Evolutionary conservation across 2,113 vertebrate species (phyloP).

Genomic region (Gymnobelideus leadbeateri): DNA sequence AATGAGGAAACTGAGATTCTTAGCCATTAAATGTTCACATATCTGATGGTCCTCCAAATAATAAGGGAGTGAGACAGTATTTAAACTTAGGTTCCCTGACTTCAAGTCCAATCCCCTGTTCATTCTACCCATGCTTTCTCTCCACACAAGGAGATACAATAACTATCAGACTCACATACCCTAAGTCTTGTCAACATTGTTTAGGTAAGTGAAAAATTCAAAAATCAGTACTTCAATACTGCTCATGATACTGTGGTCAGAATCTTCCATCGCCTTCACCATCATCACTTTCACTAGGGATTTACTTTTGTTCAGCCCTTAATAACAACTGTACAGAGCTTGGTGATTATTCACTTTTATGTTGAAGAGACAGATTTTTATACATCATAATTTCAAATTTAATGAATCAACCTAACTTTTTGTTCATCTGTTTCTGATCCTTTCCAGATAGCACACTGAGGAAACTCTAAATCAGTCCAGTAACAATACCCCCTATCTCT

Average conservation of each 20-base stretch:
- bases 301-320: not conserved
- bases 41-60: not conserved
- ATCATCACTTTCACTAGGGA: not conserved
- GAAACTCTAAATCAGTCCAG: constrained; percentile 43
- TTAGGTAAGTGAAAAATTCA: not conserved
- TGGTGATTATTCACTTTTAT: not conserved
- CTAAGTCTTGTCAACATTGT: not conserved
- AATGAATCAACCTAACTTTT: constrained; percentile 30
- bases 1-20: not conserved
- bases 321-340: not conserved
- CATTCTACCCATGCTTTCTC: not conserved
- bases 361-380: constrained; percentile 34
- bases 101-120: not conserved
- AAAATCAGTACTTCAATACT: not conserved
- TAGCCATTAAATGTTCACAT: not conserved
- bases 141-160: not conserved
- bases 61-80: not conserved
- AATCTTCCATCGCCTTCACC: not conserved
- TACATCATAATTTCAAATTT: constrained; percentile 59
- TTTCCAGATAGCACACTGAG: constrained; percentile 57
- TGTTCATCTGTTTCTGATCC: constrained; percentile 42
- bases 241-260: not conserved
- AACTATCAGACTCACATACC: not conserved
- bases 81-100: not conserved
- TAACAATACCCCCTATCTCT: not conserved